Evolutionary conservation across 2,113 vertebrate genomes (phyloP).

Genomic region (Oriolus oriolus): DNA sequence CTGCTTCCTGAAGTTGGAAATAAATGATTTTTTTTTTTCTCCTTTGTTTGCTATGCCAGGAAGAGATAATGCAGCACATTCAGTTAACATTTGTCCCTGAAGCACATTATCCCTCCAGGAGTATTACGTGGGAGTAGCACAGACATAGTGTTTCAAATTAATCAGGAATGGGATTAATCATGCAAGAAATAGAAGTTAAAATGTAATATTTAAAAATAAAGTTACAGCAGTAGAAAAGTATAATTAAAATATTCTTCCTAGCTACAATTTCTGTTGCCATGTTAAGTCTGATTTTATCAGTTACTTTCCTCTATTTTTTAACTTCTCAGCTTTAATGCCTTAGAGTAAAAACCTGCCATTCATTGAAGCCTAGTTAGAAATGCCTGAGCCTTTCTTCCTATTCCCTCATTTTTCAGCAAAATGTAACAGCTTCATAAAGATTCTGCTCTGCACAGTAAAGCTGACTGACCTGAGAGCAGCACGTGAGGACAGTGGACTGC

Average conservation of each 20-base stretch:
- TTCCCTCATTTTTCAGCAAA: not conserved
- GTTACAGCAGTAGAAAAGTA: slow-evolving; percentile 18
- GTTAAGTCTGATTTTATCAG: not conserved
- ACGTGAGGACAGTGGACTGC: accelerated
- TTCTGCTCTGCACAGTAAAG: not conserved
- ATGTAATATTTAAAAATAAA: slow-evolving; percentile 57
- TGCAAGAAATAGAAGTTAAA: slow-evolving; percentile 62
- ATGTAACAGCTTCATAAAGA: not conserved
- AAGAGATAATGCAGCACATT: slow-evolving; percentile 50
- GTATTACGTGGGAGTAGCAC: slow-evolving; percentile 1
- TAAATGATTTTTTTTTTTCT: slow-evolving; percentile 26
- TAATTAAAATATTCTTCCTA: slow-evolving; percentile 57
- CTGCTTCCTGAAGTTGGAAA: slow-evolving; percentile 4
- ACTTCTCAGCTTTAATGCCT: not conserved
- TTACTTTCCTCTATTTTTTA: not conserved
- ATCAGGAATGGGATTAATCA: slow-evolving; percentile 66
- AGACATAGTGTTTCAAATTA: slow-evolving; percentile 52
- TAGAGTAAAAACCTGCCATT: not conserved
- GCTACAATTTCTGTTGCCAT: not conserved
- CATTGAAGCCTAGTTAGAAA: not conserved
- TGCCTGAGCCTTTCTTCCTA: not conserved
- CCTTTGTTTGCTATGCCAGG: slow-evolving; percentile 39
- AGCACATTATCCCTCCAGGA: slow-evolving; percentile 39
- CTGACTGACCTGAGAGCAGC: not conserved
- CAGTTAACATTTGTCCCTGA: slow-evolving; percentile 60